Evolutionary conservation across 2,888 invertebrate species (phyloP), one percentile per base, ranked within the genome.

Genomic region (Pollenia griseotomentosa): DNA sequence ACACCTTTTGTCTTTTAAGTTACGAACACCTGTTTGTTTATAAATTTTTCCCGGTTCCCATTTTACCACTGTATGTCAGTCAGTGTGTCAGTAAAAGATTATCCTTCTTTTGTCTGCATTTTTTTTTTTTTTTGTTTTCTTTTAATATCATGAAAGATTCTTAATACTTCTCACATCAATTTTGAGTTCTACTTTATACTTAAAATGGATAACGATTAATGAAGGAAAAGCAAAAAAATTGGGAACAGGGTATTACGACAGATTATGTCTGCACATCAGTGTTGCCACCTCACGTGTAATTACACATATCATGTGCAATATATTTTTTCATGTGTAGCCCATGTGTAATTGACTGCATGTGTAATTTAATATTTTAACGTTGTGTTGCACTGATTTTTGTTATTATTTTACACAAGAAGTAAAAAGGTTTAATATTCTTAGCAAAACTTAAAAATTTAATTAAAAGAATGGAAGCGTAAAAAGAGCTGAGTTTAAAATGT

Each of bases 21-120:
- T 33, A 33, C 33, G 6, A 5, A 70, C 53, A 70, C 70, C 70
- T 70, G 53, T 70, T 70, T 53, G 42, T 53, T 40, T 70, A 53
- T 40, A n/a, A 23, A 2, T 51, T 53, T 70, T 70, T 70, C 53
- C 48, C 68, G 68, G 68, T 68, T 51, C 53, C 53, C 53, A 53
- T 70, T 70, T 70, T n/a, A 33, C 9, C 5, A 10, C 16, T 42
- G 12, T 33, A 42, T 53, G 53, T 42, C 70, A 53, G 70, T 53
- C 51, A 14, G 33, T n/a, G 5, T 16, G 70, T 40, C 51, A 14
- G 33, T n/a, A 5, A 68, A 33, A 33, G 59, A 59, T 59, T 59
- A 8, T 59, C 12, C 11, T 59, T 14, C 6, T 33, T 59, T 59
- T 33, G 1, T 14, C 14, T 59, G 8, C 14, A 9, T 33, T 23